phyloP scores from a whole-genome alignment of 2,113 vertebrate genomes.

The Galeopterus variegatus region DNA sequence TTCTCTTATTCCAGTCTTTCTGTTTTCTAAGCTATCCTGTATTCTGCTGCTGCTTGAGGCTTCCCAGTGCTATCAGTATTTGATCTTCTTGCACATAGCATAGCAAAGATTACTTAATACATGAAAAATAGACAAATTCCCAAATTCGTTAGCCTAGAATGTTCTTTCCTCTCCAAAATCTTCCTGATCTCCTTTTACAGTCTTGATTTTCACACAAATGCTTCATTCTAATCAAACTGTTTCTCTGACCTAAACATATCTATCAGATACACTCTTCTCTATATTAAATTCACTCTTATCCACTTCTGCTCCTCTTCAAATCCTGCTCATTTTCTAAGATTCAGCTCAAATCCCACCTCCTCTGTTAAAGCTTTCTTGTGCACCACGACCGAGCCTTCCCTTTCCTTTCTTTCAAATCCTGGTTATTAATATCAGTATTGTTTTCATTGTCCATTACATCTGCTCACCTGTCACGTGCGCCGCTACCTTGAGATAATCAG shows the following conservation, averaged over 20 bases:
- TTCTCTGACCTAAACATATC: conserved; percentile 13
- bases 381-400: neutral
- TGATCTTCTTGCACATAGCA: neutral
- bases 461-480: neutral
- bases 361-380: neutral
- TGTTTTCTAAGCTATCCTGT: neutral
- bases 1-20: neutral
- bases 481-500: neutral
- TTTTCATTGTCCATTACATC: neutral
- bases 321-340: conserved; percentile 66
- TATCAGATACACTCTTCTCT: conserved; percentile 14
- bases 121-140: neutral
- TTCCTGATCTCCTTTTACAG: neutral
- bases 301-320: conserved; percentile 41
- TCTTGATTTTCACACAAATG: neutral
- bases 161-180: neutral
- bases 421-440: conserved; percentile 7
- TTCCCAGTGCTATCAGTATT: neutral
- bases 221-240: conserved; percentile 31
- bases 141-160: neutral
- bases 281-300: conserved; percentile 14
- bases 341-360: conserved; percentile 54
- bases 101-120: neutral
- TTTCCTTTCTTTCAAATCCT: conserved; percentile 34
- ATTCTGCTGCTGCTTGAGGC: accelerated